These are phyloP conservation scores for Torymus texanus DNA, from an alignment of 2,888 invertebrate species.

Conservation along the genomic window DNA sequence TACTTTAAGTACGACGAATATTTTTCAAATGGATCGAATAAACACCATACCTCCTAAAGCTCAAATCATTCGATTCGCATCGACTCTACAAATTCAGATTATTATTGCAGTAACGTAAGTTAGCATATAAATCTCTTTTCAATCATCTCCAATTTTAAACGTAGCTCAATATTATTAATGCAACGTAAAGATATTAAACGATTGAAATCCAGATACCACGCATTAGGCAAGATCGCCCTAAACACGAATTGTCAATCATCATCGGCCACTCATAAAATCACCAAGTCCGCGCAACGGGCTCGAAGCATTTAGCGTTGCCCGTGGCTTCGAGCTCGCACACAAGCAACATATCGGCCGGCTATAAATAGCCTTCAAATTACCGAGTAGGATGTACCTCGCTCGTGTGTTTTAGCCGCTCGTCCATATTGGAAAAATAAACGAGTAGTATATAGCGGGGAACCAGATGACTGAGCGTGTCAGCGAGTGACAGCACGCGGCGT, in stretches of 20 bases:
- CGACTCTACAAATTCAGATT: too few species aligned
- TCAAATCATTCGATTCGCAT: too few species aligned
- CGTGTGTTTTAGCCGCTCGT: slow-evolving; percentile 61
- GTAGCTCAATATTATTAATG: neutral
- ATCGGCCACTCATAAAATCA: neutral
- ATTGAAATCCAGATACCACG: too few species aligned
- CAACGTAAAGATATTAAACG: too few species aligned
- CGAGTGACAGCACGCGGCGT: slow-evolving; percentile 69
- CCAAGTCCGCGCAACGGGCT: neutral
- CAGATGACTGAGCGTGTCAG: slow-evolving; percentile 71
- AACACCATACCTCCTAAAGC: too few species aligned
- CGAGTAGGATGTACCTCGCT: slow-evolving; percentile 28
- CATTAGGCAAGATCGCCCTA: too few species aligned
- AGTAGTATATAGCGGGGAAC: slow-evolving; percentile 63
- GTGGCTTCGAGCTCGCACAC: too few species aligned
- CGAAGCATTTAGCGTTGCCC: neutral
- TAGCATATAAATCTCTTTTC: too few species aligned
- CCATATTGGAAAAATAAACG: slow-evolving; percentile 74
- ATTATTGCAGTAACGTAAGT: too few species aligned
- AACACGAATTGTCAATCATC: neutral
- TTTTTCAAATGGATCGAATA: too few species aligned
- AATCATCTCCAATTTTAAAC: neutral
- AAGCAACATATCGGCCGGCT: slow-evolving; percentile 13
- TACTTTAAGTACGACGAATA: too few species aligned
- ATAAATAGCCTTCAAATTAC: slow-evolving; percentile 50